Evolutionary conservation across 2,113 vertebrate species (phyloP).

Genomic region (Hippoglossus stenolepis): DNA sequence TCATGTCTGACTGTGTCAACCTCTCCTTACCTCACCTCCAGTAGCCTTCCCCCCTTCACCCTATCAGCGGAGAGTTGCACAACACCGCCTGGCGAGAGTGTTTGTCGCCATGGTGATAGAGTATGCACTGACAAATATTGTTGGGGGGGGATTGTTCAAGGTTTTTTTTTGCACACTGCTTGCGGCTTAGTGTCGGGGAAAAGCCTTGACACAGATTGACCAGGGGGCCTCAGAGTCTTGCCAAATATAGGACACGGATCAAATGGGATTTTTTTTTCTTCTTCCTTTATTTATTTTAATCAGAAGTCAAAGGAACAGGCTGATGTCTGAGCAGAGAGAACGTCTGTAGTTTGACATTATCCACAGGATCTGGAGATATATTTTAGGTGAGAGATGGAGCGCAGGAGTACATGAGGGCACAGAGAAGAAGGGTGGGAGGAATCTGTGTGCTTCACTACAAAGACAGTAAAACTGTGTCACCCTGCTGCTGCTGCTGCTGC

Average conservation of each 20-base stretch:
- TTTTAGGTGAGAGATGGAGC: slow-evolving; percentile 14
- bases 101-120: slow-evolving; percentile 74
- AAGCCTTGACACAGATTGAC: slow-evolving; percentile 67
- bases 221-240: slow-evolving; percentile 45
- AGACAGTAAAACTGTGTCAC: slow-evolving; percentile 53
- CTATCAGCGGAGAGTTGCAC: slow-evolving; percentile 58
- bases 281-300: slow-evolving; percentile 20
- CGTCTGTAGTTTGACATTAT: slow-evolving; percentile 11
- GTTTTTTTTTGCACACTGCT: slow-evolving; percentile 34
- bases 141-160: slow-evolving; percentile 47
- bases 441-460: slow-evolving; percentile 18
- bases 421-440: slow-evolving; percentile 9
- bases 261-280: slow-evolving; percentile 21
- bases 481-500: slow-evolving; percentile 9
- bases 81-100: slow-evolving; percentile 60
- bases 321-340: neutral
- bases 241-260: slow-evolving; percentile 58
- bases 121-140: slow-evolving; percentile 72
- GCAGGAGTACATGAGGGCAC: slow-evolving; percentile 16
- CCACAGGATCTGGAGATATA: slow-evolving; percentile 9
- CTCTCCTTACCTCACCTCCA: slow-evolving; percentile 49
- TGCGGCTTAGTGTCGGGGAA: slow-evolving; percentile 34
- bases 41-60: slow-evolving; percentile 27
- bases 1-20: slow-evolving; percentile 37
- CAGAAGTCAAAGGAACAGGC: slow-evolving; percentile 1